Base-by-base conservation (phyloP, 2,113 vertebrate genomes). In the Proteles cristata region DNA sequence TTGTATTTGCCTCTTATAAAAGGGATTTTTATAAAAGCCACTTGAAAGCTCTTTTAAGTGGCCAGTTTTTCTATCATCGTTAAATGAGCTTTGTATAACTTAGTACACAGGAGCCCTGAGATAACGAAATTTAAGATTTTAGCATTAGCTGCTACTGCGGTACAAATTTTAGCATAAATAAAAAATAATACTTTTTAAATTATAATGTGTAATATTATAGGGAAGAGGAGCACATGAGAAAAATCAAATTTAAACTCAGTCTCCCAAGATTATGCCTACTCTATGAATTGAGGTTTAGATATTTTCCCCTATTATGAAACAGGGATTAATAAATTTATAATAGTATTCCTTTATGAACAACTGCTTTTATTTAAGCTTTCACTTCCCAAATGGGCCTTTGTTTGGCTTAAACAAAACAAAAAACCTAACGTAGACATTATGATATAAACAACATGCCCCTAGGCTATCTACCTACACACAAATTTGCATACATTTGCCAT, bases 271-370 rank as follows among this genome's bases (percentile, higher is more conserved):
- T 91, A 69, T 39, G n/a, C 25, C 61, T 48, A 79, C 39, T 80
- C 1, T 16, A 93, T 83, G 33, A 94, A 85, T 68, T 55, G 87
- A 90, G 15, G 23, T 33, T 88, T 89, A 65, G 31, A 79, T 63
- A 8, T 68, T 69, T 89, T 95, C 97, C 16, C 25, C 19, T 11
- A 43, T 65, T 68, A 63, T 55, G 86, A 89, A 89, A 80, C 5
- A 76, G 76, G 61, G 33, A 93, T 82, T 96, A 95, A 96, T 93
- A 95, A 84, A 93, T 95, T 91, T 87, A n/a, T 63, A 93, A 90
- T 90, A 73, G 3, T n/a, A 88, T 66, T 90, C 53, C 68, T 88
- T 95, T 93, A 92, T 76, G 65, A 92, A 93, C 68, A 93, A 53
- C 71, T 80, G 17, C 73, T 89, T 87, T 94, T 96, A 90, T 80